These are phyloP conservation scores for Tetragonula clypearis DNA, from an alignment of 1,140 invertebrate species.

Conservation along the genomic window DNA sequence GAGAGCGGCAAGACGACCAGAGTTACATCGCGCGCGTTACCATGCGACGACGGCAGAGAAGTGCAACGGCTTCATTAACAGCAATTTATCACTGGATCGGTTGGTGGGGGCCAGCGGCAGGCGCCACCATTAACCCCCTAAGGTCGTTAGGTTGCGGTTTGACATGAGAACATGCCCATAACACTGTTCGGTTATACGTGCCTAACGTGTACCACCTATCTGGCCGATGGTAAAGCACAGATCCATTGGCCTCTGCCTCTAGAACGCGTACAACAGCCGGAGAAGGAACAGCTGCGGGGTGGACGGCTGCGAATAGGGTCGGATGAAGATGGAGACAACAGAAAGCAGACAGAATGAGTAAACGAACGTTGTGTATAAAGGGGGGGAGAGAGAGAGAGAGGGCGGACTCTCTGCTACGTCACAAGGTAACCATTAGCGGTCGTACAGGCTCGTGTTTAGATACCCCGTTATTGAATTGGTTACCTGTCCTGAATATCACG, in stretches of 20 bases:
- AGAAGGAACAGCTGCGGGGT: background rate
- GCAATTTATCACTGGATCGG: conserved; percentile 79
- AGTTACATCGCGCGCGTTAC: conserved; percentile 17
- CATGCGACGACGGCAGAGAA: conserved; percentile 58
- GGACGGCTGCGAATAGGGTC: background rate
- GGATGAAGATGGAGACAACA: conserved; percentile 29
- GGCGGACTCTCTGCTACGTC: conserved; percentile 46
- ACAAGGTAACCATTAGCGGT: conserved; percentile 67
- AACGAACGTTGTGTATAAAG: conserved; percentile 45
- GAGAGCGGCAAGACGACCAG: background rate
- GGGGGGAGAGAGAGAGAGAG: background rate
- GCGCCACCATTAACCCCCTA: conserved; percentile 75
- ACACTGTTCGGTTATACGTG: conserved; percentile 77
- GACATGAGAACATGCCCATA: conserved; percentile 79
- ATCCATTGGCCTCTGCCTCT: conserved; percentile 56
- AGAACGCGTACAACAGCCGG: conserved; percentile 45
- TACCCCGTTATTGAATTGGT: conserved; percentile 67
- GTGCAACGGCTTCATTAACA: conserved; percentile 75
- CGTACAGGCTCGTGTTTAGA: conserved; percentile 64
- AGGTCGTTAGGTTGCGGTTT: conserved; percentile 80
- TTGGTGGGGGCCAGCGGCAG: conserved; percentile 53
- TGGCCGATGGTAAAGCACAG: conserved; percentile 65
- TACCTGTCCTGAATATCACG: conserved; percentile 65
- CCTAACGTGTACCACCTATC: conserved; percentile 67
- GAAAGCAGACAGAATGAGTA: conserved; percentile 37